These are phyloP conservation scores for Notothenia coriiceps DNA, from an alignment of 2,113 vertebrate species.

Conservation along the genomic window DNA sequence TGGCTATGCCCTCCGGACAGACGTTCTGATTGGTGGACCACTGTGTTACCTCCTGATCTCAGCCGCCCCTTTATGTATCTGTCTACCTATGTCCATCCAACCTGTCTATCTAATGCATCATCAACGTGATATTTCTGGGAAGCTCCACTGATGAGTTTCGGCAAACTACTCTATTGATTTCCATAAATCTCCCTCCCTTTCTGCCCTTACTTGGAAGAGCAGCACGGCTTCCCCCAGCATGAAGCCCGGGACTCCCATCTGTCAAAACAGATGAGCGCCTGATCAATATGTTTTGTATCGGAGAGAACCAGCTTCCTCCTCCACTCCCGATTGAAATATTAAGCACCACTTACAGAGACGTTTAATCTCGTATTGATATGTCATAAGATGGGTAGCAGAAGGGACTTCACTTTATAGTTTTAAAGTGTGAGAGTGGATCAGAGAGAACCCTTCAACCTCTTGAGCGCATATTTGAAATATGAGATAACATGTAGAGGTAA, in stretches of 20 bases:
- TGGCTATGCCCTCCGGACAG: too few relatives aligned
- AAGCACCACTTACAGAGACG: constrained; percentile 47
- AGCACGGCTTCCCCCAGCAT: constrained; percentile 41
- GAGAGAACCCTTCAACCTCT: background rate
- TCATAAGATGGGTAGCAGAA: background rate
- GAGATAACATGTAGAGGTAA: background rate
- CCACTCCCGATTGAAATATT: constrained; percentile 45
- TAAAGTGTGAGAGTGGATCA: constrained; percentile 14
- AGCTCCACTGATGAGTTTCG: constrained; percentile 67
- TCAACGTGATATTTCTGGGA: constrained; percentile 67
- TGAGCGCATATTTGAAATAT: background rate
- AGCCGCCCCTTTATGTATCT: background rate
- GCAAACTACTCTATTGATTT: constrained; percentile 72
- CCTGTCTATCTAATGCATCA: constrained; percentile 51
- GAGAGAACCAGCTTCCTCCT: constrained; percentile 43
- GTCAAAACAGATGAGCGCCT: constrained; percentile 59
- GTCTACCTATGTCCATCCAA: constrained; percentile 10
- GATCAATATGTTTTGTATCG: constrained; percentile 69
- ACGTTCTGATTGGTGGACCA: too few relatives aligned
- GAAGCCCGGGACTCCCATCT: constrained; percentile 42
- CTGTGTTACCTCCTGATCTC: too few relatives aligned
- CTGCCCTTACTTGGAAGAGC: constrained; percentile 27
- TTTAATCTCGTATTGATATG: constrained; percentile 60
- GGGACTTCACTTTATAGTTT: background rate
- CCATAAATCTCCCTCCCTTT: constrained; percentile 47